These are phyloP conservation scores for Phrynocephalus vlangalii DNA, from an alignment of 2,797 vertebrate species.

Conservation along the genomic window DNA sequence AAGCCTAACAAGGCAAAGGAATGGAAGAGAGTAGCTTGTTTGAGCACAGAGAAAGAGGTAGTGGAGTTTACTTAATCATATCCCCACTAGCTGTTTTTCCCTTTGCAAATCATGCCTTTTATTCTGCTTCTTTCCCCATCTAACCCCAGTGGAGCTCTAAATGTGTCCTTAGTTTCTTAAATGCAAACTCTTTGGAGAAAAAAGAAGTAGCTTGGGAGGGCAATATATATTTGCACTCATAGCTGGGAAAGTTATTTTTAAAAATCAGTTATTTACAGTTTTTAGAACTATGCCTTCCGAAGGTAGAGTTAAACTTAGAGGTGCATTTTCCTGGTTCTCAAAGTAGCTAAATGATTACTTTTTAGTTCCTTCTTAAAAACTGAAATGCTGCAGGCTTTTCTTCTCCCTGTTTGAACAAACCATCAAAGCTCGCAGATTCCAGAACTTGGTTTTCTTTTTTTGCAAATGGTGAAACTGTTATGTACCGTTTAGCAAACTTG, in stretches of 20 bases:
- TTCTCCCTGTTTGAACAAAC: background rate
- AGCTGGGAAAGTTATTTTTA: background rate
- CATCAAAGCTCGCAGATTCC: background rate
- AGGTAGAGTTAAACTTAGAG: no score
- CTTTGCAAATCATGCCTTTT: background rate
- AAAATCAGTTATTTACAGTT: background rate
- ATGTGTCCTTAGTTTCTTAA: background rate
- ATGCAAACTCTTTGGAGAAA: no score
- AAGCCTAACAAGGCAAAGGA: background rate
- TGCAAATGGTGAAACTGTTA: background rate
- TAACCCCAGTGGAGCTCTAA: no score
- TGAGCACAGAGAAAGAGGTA: background rate
- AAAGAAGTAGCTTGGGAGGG: background rate
- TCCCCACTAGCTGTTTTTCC: background rate
- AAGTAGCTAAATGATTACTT: background rate
- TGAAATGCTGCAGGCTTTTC: background rate
- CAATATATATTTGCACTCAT: background rate
- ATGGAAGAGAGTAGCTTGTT: background rate
- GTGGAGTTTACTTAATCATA: background rate
- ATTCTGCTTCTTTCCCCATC: background rate
- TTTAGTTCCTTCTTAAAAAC: background rate
- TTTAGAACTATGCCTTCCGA: background rate
- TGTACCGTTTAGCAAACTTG: background rate
- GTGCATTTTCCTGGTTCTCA: background rate
- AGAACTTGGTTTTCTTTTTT: background rate